Base-by-base conservation (phyloP, 2,113 vertebrate genomes). In the Neolamprologus sp. region DNA sequence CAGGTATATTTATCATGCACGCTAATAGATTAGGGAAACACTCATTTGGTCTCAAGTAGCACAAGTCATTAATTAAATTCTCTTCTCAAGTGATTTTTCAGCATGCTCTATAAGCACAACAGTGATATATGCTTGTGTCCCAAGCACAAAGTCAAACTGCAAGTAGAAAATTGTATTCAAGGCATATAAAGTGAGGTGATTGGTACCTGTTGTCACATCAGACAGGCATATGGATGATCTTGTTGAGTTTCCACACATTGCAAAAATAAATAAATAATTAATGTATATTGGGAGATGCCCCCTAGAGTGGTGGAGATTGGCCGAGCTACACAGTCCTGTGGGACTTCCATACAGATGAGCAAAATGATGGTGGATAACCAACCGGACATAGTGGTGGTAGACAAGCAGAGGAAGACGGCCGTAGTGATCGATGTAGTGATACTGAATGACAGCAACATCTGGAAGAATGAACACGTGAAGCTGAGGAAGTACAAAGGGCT, bases 11-110 rank as follows among this genome's bases (percentile, higher is more conserved):
- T 81, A 90, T 95, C 92, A 92, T 90, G 86, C 86, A 90, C 89
- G 80, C 91, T 94, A 95, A 95, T 92, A 90, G 88, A 92, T 85
- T 90, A 88, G 84, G 91, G 92, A 93, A 94, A 92, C 89, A 91
- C 84, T 94, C 83, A 82, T 95, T 94, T 92, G 84, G 88, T 92
- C 89, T 87, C 82, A 65, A 37, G 53, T 79, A 71, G 80, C 79
- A 82, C 65, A 83, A 92, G 88, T 83, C 89, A 93, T 95, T 92
- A 91, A 93, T 94, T 91, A 92, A 58, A 88, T 51, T 33, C 14
- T 35, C 86, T 73, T 87, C 80, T 75, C 28, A 37, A 84, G 88
- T 90, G 82, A 94, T 95, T 94, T 93, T 91, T 92, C 90, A 84
- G 81, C 58, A 51, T 58, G 63, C 86, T 81, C 53, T 53, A 26